phyloP scores from a whole-genome alignment of 2,797 vertebrate genomes.

The Poeciliopsis paucimaculata region DNA sequence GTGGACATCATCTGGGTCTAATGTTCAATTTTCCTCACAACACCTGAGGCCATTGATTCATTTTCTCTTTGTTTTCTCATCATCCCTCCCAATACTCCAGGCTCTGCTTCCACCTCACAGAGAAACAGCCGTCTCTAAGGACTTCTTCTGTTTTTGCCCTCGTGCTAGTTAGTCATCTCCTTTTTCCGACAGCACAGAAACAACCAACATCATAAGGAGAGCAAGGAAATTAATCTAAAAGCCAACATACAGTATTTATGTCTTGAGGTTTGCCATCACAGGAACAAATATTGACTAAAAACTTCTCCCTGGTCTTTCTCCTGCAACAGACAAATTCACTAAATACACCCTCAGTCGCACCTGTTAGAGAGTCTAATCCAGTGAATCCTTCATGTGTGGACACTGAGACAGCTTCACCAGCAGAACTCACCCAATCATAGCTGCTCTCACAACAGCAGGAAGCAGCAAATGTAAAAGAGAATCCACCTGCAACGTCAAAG shows the following conservation, averaged over 20 bases:
- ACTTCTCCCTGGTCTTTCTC: neutral
- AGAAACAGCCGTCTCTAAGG: constrained; percentile 24
- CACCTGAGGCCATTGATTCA: constrained; percentile 9
- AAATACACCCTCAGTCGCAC: neutral
- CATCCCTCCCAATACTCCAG: constrained; percentile 9
- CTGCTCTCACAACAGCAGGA: neutral
- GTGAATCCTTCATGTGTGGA: neutral
- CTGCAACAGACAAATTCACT: neutral
- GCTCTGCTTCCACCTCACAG: constrained; percentile 18
- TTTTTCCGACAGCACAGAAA: constrained; percentile 12
- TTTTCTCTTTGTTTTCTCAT: constrained; percentile 34
- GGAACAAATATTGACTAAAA: neutral
- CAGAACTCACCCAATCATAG: neutral
- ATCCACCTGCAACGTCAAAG: neutral
- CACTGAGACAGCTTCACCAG: neutral
- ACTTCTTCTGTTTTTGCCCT: constrained; percentile 20
- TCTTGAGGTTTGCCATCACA: constrained; percentile 8
- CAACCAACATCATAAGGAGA: constrained; percentile 4
- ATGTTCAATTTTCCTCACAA: constrained; percentile 1
- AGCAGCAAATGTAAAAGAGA: neutral
- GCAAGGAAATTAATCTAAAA: neutral
- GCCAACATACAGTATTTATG: neutral
- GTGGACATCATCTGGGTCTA: neutral
- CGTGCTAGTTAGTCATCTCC: constrained; percentile 32
- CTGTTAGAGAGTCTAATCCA: neutral